These are phyloP conservation scores for Axis porcinus DNA, from an alignment of 2,113 vertebrate species.

Conservation along the genomic window DNA sequence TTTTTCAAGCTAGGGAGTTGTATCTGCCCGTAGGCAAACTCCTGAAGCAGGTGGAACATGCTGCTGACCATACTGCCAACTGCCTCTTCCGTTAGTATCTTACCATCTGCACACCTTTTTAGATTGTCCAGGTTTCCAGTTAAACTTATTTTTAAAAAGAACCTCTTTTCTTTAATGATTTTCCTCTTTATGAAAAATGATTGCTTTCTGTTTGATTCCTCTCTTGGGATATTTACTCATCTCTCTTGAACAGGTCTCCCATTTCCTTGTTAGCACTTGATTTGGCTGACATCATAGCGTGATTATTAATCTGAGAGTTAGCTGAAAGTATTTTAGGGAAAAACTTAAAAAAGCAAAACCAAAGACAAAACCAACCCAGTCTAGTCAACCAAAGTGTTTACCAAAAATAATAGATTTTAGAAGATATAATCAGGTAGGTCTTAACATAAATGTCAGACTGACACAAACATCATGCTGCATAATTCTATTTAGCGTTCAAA, in stretches of 20 bases:
- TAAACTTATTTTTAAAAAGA: slow-evolving; percentile 54
- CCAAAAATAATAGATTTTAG: background rate
- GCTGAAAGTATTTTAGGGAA: slow-evolving; percentile 28
- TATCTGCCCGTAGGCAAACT: slow-evolving; percentile 64
- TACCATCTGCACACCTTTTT: slow-evolving; percentile 63
- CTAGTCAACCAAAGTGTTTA: background rate
- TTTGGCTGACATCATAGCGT: background rate
- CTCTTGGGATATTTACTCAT: slow-evolving; percentile 16
- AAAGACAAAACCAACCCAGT: background rate
- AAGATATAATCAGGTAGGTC: background rate
- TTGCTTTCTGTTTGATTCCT: background rate
- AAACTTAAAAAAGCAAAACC: background rate
- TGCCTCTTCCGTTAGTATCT: slow-evolving; percentile 35
- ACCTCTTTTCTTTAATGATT: slow-evolving; percentile 18
- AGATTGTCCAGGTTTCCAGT: slow-evolving; percentile 50
- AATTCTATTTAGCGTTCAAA: background rate
- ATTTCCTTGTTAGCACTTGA: slow-evolving; percentile 41
- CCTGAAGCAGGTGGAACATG: slow-evolving; percentile 64
- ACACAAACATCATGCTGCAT: background rate
- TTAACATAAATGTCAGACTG: background rate
- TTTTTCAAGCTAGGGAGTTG: slow-evolving; percentile 7
- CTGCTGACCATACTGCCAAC: slow-evolving; percentile 52
- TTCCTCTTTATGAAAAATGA: slow-evolving; percentile 1
- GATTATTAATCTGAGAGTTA: slow-evolving; percentile 30
- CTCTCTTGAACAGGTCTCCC: background rate